phyloP scores from a whole-genome alignment of 2,888 invertebrate genomes.

The Megaustenia siamemsis region DNA sequence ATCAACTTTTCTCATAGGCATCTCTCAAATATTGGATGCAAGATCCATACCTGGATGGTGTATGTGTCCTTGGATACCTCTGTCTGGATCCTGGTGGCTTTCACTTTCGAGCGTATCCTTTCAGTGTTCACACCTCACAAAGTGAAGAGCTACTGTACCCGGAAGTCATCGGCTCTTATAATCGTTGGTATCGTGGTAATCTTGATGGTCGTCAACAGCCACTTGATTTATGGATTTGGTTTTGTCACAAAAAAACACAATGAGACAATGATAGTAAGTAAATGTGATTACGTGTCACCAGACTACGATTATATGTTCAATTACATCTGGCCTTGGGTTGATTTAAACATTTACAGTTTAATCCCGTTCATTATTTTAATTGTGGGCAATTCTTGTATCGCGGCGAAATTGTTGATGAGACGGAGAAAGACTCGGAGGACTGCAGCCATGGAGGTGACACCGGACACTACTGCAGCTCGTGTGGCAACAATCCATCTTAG shows the following conservation, averaged over 20 bases:
- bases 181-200: slow-evolving; percentile 57
- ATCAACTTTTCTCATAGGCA: too few relatives aligned
- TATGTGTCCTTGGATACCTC: slow-evolving; percentile 70
- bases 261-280: not conserved
- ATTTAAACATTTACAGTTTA: slow-evolving; percentile 66
- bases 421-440: slow-evolving; percentile 29
- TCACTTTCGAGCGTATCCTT: slow-evolving; percentile 71
- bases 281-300: slow-evolving; percentile 54
- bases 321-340: slow-evolving; percentile 72
- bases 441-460: not conserved
- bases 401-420: slow-evolving; percentile 50
- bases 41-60: slow-evolving; percentile 68
- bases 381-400: slow-evolving; percentile 68
- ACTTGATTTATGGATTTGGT: slow-evolving; percentile 64
- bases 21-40: slow-evolving; percentile 25
- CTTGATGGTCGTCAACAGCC: slow-evolving; percentile 64
- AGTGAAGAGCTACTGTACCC: slow-evolving; percentile 63
- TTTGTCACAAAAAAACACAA: too few relatives aligned
- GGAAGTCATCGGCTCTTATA: slow-evolving; percentile 55
- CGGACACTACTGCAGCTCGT: not conserved
- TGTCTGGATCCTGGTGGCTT: slow-evolving; percentile 73
- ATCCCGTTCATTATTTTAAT: slow-evolving; percentile 69
- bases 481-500: not conserved
- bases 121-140: slow-evolving; percentile 69
- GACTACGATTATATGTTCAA: slow-evolving; percentile 59